Percentiles rank a stretch among this genome's conserved stretches.
Evolutionary conservation across 2,888 invertebrate species (phyloP).

Genomic region (Drosophila gaucha): DNA sequence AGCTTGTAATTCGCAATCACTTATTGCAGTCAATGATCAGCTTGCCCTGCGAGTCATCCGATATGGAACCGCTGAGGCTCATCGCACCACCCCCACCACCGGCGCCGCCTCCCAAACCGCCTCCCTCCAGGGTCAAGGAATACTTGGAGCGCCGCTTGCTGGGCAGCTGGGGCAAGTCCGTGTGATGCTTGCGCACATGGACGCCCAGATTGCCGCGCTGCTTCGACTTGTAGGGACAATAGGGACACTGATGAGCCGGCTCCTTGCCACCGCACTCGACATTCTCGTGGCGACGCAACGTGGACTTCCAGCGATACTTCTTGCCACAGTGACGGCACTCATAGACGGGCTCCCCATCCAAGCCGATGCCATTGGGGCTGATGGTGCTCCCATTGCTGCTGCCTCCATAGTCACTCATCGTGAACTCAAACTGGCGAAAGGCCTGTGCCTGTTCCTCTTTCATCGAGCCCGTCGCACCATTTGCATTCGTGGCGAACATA

Average conservation of each 20-base stretch:
- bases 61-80: conserved; percentile 59
- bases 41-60: conserved; percentile 79
- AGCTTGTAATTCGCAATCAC: conserved; percentile 37
- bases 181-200: conserved; percentile 92
- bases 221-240: conserved; percentile 91
- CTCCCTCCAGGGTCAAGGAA: conserved; percentile 85
- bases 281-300: conserved; percentile 92
- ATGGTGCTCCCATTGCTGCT: conserved; percentile 68
- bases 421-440: conserved; percentile 81
- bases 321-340: conserved; percentile 94
- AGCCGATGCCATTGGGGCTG: conserved; percentile 88
- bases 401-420: conserved; percentile 78
- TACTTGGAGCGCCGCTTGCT: conserved; percentile 90
- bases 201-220: conserved; percentile 93
- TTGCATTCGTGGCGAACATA: conserved; percentile 43
- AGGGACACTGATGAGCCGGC: conserved; percentile 92
- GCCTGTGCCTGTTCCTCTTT: conserved; percentile 80
- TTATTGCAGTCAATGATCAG: conserved; percentile 80
- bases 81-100: conserved; percentile 9
- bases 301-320: conserved; percentile 94
- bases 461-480: conserved; percentile 48
- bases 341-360: conserved; percentile 85
- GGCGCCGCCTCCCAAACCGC: conserved; percentile 19
- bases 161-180: conserved; percentile 84
- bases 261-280: conserved; percentile 94